A percentile compares a stretch with the other conserved stretches of the same genome.
phyloP scores from a whole-genome alignment of 1,140 invertebrate genomes.

The Linepithema humile region DNA sequence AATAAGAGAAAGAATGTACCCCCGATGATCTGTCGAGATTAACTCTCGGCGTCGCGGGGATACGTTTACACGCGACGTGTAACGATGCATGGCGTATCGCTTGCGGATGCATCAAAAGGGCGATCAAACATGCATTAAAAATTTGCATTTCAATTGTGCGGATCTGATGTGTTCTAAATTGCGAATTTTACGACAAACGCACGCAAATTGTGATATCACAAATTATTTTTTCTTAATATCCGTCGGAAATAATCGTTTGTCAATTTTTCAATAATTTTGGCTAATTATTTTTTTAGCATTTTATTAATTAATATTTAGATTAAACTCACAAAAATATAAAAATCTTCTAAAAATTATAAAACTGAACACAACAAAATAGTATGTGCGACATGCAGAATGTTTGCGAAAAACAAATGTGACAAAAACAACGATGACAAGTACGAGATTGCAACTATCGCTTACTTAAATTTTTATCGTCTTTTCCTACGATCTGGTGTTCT shows the following conservation, averaged over 20 bases:
- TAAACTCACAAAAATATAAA: not conserved
- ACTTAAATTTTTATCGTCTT: conserved; percentile 15
- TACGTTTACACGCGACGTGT: not conserved
- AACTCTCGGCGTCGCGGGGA: not conserved
- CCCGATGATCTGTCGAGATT: not conserved
- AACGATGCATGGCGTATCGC: conserved; percentile 2
- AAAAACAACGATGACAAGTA: too few species aligned
- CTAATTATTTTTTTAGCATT: too few species aligned
- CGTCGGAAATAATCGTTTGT: too few species aligned
- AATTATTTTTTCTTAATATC: too few species aligned
- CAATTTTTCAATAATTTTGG: too few species aligned
- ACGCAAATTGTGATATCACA: too few species aligned
- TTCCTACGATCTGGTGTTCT: conserved; percentile 1
- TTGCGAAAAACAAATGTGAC: not conserved
- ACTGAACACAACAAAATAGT: not conserved
- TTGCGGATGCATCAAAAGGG: not conserved
- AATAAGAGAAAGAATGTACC: conserved; percentile 1
- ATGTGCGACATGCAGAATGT: not conserved
- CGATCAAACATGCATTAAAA: not conserved
- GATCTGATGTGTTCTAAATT: not conserved
- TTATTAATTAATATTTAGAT: too few species aligned
- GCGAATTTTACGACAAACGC: too few species aligned
- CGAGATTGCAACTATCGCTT: not conserved
- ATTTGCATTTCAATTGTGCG: not conserved
- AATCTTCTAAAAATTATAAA: not conserved